Percentiles rank a stretch among this genome's conserved stretches.
These are phyloP conservation scores for Mesorhabditis sp. DNA, from an alignment of 2,888 invertebrate genomes.

Conservation along the genomic window DNA sequence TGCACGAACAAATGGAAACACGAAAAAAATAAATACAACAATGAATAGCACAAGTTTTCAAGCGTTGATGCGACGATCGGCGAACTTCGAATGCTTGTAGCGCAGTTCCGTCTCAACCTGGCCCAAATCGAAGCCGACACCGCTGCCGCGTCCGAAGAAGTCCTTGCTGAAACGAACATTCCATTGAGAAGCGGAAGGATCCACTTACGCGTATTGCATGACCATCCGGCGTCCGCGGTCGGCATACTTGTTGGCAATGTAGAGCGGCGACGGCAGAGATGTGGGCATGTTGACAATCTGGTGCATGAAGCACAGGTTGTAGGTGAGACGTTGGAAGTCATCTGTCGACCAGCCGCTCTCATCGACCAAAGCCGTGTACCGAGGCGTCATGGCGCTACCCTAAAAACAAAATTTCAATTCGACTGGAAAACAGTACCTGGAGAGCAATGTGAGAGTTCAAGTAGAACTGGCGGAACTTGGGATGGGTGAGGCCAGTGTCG, in stretches of 20 bases:
- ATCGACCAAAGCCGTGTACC: constrained; percentile 47
- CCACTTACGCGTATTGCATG: constrained; percentile 13
- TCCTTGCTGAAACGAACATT: background rate
- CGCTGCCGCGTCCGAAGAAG: background rate
- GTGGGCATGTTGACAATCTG: constrained; percentile 46
- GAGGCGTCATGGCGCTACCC: constrained; percentile 51
- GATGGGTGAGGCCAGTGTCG: constrained; percentile 37
- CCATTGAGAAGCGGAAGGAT: background rate
- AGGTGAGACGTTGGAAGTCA: constrained; percentile 39
- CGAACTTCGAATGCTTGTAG: constrained; percentile 8
- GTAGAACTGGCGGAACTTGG: constrained; percentile 45
- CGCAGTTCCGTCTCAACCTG: background rate
- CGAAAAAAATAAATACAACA: background rate
- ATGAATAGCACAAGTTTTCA: constrained; percentile 1
- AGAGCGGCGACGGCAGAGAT: constrained; percentile 46
- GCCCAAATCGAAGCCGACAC: background rate
- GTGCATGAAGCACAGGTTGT: constrained; percentile 38
- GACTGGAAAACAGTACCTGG: constrained; percentile 27
- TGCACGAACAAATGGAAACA: too few relatives aligned
- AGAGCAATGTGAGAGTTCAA: constrained; percentile 48
- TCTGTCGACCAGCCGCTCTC: constrained; percentile 36
- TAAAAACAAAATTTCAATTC: constrained; percentile 18
- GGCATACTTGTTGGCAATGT: constrained; percentile 46
- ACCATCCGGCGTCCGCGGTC: constrained; percentile 43
- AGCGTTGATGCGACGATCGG: constrained; percentile 12